Percentiles rank a stretch among this genome's conserved stretches.
Evolutionary conservation across 2,888 invertebrate species (phyloP).

Genomic region (Drosophila algonquin): DNA sequence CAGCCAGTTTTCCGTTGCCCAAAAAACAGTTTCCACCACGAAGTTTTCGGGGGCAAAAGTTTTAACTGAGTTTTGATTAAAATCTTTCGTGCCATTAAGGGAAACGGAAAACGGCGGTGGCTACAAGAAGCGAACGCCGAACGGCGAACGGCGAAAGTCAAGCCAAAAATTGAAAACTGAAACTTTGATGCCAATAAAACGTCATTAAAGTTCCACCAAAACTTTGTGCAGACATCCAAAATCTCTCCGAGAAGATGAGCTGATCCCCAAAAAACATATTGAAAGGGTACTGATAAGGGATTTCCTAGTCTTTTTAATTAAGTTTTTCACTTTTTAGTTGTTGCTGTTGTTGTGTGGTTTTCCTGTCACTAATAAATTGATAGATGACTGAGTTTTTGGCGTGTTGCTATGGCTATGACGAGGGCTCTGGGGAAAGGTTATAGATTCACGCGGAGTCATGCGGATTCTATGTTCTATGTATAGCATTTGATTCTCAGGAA

Average conservation of each 20-base stretch:
- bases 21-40: conserved; percentile 26
- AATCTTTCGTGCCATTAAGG: conserved; percentile 41
- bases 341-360: conserved; percentile 12
- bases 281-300: conserved; percentile 20
- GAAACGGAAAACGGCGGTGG: background rate
- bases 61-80: conserved; percentile 72
- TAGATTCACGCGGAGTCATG: no score
- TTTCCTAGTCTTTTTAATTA: conserved; percentile 60
- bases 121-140: conserved; percentile 10
- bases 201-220: conserved; percentile 47
- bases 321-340: conserved; percentile 27
- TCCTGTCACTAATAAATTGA: conserved; percentile 26
- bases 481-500: background rate
- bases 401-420: background rate
- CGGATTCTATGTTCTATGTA: background rate
- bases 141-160: background rate
- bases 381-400: conserved; percentile 34
- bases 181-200: conserved; percentile 42
- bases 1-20: conserved; percentile 23
- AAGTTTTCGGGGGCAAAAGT: conserved; percentile 39
- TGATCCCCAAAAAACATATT: conserved; percentile 1
- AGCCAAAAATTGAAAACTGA: conserved; percentile 9
- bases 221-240: background rate
- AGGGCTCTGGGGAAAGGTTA: background rate
- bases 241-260: conserved; percentile 3